phyloP scores from a whole-genome alignment of 2,113 vertebrate genomes.

The Uropsilus gracilis region DNA sequence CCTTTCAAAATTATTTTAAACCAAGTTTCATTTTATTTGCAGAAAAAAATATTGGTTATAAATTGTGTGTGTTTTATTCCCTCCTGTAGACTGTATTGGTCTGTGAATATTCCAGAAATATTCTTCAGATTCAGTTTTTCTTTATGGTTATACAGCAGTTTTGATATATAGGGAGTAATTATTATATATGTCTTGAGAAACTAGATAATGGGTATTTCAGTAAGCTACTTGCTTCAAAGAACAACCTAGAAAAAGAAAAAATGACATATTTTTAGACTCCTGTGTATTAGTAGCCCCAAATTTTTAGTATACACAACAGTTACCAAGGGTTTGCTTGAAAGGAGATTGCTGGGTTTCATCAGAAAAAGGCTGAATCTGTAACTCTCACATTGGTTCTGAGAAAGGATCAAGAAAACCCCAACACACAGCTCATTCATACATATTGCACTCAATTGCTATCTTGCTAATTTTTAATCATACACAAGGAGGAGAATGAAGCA shows the following conservation, averaged over 20 bases:
- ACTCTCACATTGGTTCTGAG: not conserved
- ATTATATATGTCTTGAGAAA: not conserved
- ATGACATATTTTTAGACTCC: not conserved
- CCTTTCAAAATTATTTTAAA: not conserved
- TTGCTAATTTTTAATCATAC: constrained; percentile 33
- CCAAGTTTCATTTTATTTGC: not conserved
- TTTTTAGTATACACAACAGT: not conserved
- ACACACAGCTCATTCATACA: not conserved
- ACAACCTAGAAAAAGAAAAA: not conserved
- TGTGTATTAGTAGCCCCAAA: not conserved
- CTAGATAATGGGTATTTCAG: not conserved
- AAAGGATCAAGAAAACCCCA: not conserved
- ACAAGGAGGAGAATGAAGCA: not conserved
- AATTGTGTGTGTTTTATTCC: not conserved
- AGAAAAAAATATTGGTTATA: not conserved
- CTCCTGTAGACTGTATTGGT: not conserved
- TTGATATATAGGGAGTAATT: not conserved
- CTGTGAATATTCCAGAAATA: not conserved
- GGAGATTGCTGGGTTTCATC: not conserved
- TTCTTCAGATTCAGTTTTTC: not conserved
- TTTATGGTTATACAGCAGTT: not conserved
- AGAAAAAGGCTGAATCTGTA: not conserved
- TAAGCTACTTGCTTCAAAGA: not conserved
- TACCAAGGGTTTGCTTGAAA: not conserved
- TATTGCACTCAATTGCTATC: not conserved